Evolutionary conservation across 2,113 vertebrate genomes (phyloP).

Genomic region (Ictalurus furcatus): DNA sequence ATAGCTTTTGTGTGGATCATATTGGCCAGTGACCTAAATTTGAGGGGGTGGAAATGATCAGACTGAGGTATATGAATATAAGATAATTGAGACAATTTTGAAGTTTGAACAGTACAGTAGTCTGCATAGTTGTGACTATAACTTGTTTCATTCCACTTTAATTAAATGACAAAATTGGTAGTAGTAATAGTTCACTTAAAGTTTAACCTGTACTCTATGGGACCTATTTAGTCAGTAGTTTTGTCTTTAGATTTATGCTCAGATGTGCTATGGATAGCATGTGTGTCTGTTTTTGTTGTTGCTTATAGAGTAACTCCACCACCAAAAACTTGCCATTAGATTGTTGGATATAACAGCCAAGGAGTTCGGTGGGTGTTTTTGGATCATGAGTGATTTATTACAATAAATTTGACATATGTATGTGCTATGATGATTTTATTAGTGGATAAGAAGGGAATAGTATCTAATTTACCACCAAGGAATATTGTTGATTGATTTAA

Average conservation of each 20-base stretch:
- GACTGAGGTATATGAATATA: background rate
- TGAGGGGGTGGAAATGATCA: background rate
- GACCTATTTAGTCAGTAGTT: background rate
- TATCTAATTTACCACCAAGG: background rate
- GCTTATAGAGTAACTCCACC: too few relatives aligned
- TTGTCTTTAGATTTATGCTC: too few relatives aligned
- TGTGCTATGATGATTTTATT: background rate
- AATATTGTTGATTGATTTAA: background rate
- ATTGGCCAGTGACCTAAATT: background rate
- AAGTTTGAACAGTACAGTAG: background rate
- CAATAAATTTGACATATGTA: background rate
- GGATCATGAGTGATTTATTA: conserved; percentile 1
- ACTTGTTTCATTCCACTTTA: background rate
- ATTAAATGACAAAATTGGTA: too few relatives aligned
- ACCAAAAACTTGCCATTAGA: background rate
- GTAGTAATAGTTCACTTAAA: too few relatives aligned
- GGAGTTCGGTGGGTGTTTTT: background rate
- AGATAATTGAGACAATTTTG: background rate
- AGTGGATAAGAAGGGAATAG: background rate
- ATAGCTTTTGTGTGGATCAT: background rate
- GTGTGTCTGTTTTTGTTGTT: too few relatives aligned
- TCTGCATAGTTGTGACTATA: background rate
- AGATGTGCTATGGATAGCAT: too few relatives aligned
- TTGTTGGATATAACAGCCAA: background rate
- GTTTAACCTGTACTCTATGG: background rate